A percentile compares a stretch with the other conserved stretches of the same genome.
phyloP scores from a whole-genome alignment of 2,797 vertebrate species.

The Sibirionetta formosa region DNA sequence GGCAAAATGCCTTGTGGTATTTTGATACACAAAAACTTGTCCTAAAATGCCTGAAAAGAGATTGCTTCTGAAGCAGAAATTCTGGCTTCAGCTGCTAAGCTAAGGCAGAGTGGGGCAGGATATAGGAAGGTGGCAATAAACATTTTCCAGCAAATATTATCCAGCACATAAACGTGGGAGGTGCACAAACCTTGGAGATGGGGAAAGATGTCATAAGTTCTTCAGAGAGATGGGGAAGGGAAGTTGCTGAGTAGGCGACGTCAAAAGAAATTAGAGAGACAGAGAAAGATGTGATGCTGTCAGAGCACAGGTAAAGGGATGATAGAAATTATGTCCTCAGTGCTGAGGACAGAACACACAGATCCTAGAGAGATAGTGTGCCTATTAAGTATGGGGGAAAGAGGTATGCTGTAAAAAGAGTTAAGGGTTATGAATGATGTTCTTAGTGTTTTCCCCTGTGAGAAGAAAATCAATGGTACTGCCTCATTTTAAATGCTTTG shows the following conservation, averaged over 20 bases:
- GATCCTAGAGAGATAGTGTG: not conserved
- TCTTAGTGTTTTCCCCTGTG: not conserved
- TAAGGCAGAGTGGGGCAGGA: not conserved
- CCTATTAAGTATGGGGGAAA: not conserved
- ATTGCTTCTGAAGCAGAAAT: not conserved
- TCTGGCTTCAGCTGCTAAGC: not conserved
- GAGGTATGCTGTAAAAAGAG: not conserved
- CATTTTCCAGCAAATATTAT: not conserved
- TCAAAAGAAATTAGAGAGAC: not conserved
- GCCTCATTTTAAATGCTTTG: not conserved
- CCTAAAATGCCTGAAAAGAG: not conserved
- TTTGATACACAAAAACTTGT: not conserved
- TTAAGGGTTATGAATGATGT: not conserved
- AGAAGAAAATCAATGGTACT: not conserved
- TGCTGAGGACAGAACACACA: not conserved
- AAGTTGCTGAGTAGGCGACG: not conserved
- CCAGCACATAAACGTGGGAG: not conserved
- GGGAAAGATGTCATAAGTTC: not conserved
- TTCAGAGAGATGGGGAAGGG: not conserved
- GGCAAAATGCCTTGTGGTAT: not conserved
- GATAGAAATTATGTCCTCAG: not conserved
- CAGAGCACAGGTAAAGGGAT: not conserved
- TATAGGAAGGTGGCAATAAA: not conserved
- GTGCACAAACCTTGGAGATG: fast-evolving
- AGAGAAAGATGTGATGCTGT: not conserved